Evolutionary conservation across 2,797 vertebrate genomes (phyloP), one percentile per base, ranked within the genome.

Genomic region (Galaxias olidus): DNA sequence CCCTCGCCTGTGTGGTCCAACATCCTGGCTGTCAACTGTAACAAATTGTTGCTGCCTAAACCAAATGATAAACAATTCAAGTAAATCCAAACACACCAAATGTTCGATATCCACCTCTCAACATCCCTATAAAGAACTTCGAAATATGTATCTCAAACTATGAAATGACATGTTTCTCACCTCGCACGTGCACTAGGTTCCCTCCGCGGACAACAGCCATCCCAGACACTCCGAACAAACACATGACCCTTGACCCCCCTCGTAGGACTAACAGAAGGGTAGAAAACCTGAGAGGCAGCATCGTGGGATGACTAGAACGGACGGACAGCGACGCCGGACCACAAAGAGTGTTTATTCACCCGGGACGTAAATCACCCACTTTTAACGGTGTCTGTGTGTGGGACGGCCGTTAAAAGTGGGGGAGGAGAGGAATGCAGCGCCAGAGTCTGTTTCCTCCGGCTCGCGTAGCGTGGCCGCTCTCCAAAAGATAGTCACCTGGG

Each of bases 331-430:
- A 75, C 64, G 19, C 64, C 59, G 74, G 66, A 68, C 60, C 53
- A 43, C 70, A 63, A 30, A 30, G 65, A 41, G 60, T 74, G 81
- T 86, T 83, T 79, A 81, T 80, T 76, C 73, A 72, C 78, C 78
- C 72, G 69, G 45, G 76, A 73, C 78, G 68, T 86, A 87, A 86
- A 89, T 84, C 81, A 78, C 69, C 81, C 74, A 54, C 52, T 71
- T 86, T 88, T 86, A 83, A n/a, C 65, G 73, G 67, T 79, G 74
- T 79, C 74, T 78, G 68, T 61, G 71, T 86, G 82, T 77, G 80
- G 82, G 83, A 89, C 85, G 75, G 81, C 81, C 83, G 72, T 86
- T 81, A 85, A 80, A n/a, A 64, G 56, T 30, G 55, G 80, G 59
- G 48, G 62, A 72, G 44, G 48, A 67, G 68, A 79, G 30, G 30